Evolutionary conservation across 1,140 invertebrate species (phyloP).

Genomic region (Caenorhabditis remanei): DNA sequence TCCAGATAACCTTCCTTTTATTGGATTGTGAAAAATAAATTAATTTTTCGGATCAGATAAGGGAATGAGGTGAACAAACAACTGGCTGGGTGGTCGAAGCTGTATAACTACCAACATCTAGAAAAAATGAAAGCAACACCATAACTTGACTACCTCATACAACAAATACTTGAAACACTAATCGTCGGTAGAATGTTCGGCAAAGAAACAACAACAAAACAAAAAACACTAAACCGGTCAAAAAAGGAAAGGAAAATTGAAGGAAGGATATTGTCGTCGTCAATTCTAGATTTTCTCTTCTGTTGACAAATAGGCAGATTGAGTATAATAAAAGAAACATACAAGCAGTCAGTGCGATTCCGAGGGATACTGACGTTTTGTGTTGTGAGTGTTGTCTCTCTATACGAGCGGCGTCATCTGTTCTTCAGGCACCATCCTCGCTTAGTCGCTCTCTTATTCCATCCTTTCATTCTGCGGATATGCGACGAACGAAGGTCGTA

Average conservation of each 20-base stretch:
- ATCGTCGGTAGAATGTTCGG: background rate
- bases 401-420: conserved; percentile 54
- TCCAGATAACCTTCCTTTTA: too few relatives aligned
- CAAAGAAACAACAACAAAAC: conserved; percentile 19
- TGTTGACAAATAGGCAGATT: conserved; percentile 24
- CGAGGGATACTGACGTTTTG: conserved; percentile 40
- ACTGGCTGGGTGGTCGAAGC: too few relatives aligned
- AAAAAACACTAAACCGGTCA: conserved; percentile 9
- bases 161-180: background rate
- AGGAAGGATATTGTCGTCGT: background rate
- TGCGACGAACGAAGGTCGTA: conserved; percentile 49
- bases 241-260: background rate
- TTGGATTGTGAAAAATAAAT: too few relatives aligned
- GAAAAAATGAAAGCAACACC: too few relatives aligned
- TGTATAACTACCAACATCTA: too few relatives aligned
- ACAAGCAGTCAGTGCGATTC: conserved; percentile 31
- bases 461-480: conserved; percentile 36
- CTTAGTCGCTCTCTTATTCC: background rate
- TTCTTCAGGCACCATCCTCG: conserved; percentile 21
- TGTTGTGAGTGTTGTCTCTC: conserved; percentile 32
- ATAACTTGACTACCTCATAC: background rate
- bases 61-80: too few relatives aligned
- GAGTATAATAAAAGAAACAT: conserved; percentile 52
- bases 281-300: background rate
- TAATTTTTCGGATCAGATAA: too few relatives aligned